Evolutionary conservation across 2,113 vertebrate genomes (phyloP).

Genomic region (Xenopus borealis): DNA sequence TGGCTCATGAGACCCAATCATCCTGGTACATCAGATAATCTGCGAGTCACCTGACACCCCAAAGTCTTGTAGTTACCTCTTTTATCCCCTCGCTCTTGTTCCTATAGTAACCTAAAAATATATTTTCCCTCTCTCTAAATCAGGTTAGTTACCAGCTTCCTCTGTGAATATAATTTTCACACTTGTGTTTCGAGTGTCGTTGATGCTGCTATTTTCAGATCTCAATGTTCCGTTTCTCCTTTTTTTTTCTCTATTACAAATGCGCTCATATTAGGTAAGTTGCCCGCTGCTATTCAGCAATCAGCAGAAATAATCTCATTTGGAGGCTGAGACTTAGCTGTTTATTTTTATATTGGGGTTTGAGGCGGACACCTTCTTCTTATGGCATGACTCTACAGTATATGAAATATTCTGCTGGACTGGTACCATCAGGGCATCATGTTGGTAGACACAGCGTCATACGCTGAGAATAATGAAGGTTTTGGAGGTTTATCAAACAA

Average conservation of each 20-base stretch:
- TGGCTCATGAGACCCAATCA: not conserved
- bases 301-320: not conserved
- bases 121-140: not conserved
- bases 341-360: not conserved
- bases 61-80: not conserved
- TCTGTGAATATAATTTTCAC: not conserved
- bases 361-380: not conserved
- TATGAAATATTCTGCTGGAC: no score
- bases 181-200: not conserved
- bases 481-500: no score
- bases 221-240: not conserved
- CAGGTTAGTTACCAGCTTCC: not conserved
- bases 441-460: no score
- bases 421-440: no score
- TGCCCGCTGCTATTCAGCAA: not conserved
- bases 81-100: not conserved
- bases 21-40: not conserved
- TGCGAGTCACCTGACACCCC: not conserved
- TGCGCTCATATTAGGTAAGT: not conserved
- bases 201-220: constrained; percentile 2
- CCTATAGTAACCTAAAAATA: not conserved
- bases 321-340: not conserved
- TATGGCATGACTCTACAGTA: no score
- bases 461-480: no score
- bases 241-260: not conserved